phyloP scores from a whole-genome alignment of 2,888 invertebrate species.

The Drosophila mimetica region DNA sequence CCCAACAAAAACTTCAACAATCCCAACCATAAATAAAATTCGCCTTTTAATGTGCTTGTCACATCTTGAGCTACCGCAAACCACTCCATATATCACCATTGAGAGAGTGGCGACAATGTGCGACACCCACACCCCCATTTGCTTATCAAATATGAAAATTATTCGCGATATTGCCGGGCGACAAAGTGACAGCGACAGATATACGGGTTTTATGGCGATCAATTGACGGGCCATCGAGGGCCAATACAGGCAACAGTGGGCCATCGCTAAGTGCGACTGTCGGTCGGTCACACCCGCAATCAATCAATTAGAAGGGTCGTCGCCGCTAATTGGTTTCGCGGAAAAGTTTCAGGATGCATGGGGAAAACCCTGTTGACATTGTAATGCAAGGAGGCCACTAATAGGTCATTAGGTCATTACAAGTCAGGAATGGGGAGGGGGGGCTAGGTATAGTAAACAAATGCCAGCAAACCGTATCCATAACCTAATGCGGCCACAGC shows the following conservation, averaged over 20 bases:
- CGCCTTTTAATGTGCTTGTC: neutral
- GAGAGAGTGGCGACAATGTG: neutral
- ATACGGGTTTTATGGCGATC: constrained; percentile 8
- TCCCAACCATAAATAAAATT: neutral
- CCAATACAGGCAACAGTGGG: constrained; percentile 43
- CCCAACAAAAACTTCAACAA: neutral
- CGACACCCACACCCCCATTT: constrained; percentile 36
- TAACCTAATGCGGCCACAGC: neutral
- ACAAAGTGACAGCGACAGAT: constrained; percentile 43
- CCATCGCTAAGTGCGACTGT: constrained; percentile 19
- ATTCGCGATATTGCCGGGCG: constrained; percentile 42
- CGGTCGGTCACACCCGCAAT: constrained; percentile 37
- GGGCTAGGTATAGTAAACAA: constrained; percentile 9
- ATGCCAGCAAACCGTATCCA: neutral
- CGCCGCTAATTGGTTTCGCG: constrained; percentile 23
- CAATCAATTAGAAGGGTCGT: constrained; percentile 37
- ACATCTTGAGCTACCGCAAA: neutral
- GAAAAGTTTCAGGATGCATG: constrained; percentile 23
- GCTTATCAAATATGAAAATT: constrained; percentile 61
- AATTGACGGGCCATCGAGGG: constrained; percentile 8
- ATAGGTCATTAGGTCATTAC: constrained; percentile 37
- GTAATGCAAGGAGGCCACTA: constrained; percentile 27
- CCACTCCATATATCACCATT: constrained; percentile 6
- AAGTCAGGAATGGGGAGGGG: neutral
- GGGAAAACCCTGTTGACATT: constrained; percentile 15